Percentiles rank a stretch among this genome's conserved stretches.
These are phyloP conservation scores for Microcebus ravelobensis DNA, from an alignment of 2,113 vertebrate genomes.

Conservation along the genomic window DNA sequence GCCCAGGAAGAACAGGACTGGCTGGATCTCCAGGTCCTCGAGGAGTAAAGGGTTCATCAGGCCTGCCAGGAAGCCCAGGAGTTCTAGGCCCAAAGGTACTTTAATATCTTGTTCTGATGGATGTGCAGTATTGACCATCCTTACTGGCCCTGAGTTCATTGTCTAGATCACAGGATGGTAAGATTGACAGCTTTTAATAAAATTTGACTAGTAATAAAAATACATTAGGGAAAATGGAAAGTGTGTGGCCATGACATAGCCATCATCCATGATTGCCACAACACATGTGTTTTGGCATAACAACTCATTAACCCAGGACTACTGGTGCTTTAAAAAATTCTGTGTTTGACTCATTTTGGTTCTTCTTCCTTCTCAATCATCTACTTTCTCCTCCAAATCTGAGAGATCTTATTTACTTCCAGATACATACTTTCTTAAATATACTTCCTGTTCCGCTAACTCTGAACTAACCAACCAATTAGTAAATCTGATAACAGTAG, in stretches of 20 bases:
- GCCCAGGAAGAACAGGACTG: constrained; percentile 87
- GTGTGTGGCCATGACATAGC: neutral
- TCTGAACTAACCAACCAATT: constrained; percentile 4
- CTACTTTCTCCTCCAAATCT: neutral
- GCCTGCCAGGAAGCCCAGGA: constrained; percentile 89
- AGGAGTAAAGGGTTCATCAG: constrained; percentile 90
- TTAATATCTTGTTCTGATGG: neutral
- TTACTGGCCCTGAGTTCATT: neutral
- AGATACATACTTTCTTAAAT: neutral
- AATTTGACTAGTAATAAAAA: neutral
- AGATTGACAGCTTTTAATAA: neutral
- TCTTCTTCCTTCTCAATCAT: neutral
- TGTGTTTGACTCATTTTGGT: neutral
- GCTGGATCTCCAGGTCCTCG: constrained; percentile 90
- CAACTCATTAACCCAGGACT: neutral
- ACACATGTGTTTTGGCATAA: neutral
- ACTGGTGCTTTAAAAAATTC: neutral
- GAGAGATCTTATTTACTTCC: neutral
- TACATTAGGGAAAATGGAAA: neutral
- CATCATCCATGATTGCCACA: neutral
- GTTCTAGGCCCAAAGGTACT: constrained; percentile 90
- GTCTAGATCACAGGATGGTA: neutral
- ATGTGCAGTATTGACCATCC: neutral
- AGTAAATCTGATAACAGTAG: neutral
- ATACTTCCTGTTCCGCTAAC: neutral